Evolutionary conservation across 2,113 vertebrate species (phyloP), one percentile per base, ranked within the genome.

Genomic region (Cyrtonyx montezumae): DNA sequence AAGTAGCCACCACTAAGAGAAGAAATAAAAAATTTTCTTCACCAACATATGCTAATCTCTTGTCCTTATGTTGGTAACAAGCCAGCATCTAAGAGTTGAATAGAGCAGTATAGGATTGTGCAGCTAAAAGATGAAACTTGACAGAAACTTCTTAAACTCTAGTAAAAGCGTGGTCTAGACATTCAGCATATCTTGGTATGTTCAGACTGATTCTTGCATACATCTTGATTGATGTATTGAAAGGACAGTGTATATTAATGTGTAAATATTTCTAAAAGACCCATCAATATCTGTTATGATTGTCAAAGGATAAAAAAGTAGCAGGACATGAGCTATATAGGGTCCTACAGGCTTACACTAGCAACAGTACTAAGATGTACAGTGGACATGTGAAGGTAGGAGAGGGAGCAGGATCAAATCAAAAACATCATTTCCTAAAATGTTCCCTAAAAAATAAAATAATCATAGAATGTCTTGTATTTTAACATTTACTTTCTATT

Each of bases 391-490:
- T 7, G 30, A 18, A 19, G 6, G 28, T 11, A 67, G 13, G 20
- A 19, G 5, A 34, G 14, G 3, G 5, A 0, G 11, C 5, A 3
- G 10, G 2, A n/a, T n/a, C n/a, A n/a, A 8, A 76, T 69, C 5
- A 83, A 37, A 62, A 91, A 53, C 4, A 56, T 15, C 4, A 49
- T 82, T 68, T 69, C 42, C 34, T 65, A 58, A 66, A 25, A 51
- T 0, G 6, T 53, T 65, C 11, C 3, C 11, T 62, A 66, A 83
- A 76, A 83, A 40, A n/a, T 56, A 30, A 55, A 55, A 18, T 15
- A 55, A 55, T 28, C 28, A 40, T 40, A 40, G 40, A 19, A 46
- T 32, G 11, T 7, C 26, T 18, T 25, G 9, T 48, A 28, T 8
- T 85, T 90, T 58, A 79, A 73, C 30, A 10, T 71, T 68, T 55